Evolutionary conservation across 2,113 vertebrate species (phyloP), one percentile per base, ranked within the genome.

Genomic region (Cathartes aura): DNA sequence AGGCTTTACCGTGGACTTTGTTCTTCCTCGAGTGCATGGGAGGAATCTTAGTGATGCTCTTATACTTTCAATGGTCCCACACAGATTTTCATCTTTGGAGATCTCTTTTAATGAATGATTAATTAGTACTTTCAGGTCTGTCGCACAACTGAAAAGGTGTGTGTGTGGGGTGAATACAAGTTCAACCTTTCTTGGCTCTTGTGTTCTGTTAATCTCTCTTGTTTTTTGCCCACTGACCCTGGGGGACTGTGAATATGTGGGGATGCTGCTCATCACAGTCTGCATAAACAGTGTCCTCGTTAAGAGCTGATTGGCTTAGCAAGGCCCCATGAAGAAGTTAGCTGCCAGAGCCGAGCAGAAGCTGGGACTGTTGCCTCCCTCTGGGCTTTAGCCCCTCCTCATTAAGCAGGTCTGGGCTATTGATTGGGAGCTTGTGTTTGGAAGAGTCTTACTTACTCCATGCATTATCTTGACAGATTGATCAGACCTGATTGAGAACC

Each of bases 401-500:
- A 99, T 99, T 99, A 99, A 99, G 98, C 98, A 98, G 98, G 98
- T 99, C 98, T 94, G 11, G 98, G 98, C 98, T 99, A 99, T 99
- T 99, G 99, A 99, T 99, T 99, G 98, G 98, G 97, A 98, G 97
- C 97, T 98, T 98, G 98, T 99, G 98, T 98, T 98, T 98, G 98
- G 98, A 98, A 99, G 98, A 99, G 99, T 98, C 99, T 99, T 98
- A 99, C 99, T 99, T 98, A 98, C 99, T 99, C 98, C 99, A 99
- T 99, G 99, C 99, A 99, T 99, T 99, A 99, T 99, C 98, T 99
- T 99, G 99, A 99, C 98, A 99, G 99, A 99, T 99, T 99, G 99
- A 99, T 99, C 99, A 99, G 99, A 98, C 98, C 99, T 99, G 99
- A 99, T 99, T 99, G 99, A 99, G 99, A 99, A 99, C 99, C 99